These are phyloP conservation scores for Propithecus coquereli DNA, from an alignment of 2,113 vertebrate genomes.

Conservation along the genomic window DNA sequence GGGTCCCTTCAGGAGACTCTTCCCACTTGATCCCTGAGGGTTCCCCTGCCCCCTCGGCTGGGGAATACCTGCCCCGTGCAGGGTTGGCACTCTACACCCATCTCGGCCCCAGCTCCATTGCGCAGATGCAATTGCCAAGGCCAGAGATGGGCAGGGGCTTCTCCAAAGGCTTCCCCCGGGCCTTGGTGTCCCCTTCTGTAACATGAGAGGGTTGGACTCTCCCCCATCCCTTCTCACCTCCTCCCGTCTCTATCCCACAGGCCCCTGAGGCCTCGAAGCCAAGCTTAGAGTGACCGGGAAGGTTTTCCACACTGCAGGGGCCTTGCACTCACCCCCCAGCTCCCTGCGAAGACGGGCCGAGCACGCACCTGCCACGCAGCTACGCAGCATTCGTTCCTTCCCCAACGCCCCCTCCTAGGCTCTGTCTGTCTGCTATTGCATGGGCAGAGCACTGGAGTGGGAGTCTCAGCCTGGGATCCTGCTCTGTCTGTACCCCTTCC, in stretches of 20 bases:
- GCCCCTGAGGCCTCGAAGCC: neutral
- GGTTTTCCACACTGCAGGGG: neutral
- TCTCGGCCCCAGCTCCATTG: too few species aligned
- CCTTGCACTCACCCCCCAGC: rapidly evolving
- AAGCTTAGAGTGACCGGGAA: neutral
- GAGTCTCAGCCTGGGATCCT: neutral
- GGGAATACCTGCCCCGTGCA: rapidly evolving
- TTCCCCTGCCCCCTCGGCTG: neutral
- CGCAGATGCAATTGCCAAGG: neutral
- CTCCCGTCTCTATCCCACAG: neutral
- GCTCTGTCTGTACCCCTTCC: neutral
- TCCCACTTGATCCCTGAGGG: neutral
- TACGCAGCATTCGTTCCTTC: neutral
- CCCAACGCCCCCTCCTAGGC: rapidly evolving
- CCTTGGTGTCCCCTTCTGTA: neutral
- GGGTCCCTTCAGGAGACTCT: neutral
- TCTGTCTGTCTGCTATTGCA: neutral
- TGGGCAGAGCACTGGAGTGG: neutral
- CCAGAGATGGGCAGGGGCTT: neutral
- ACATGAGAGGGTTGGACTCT: neutral
- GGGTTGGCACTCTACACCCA: rapidly evolving
- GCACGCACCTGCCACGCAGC: rapidly evolving
- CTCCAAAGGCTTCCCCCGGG: neutral
- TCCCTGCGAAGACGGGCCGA: neutral
- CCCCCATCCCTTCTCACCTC: neutral